A percentile compares a stretch with the other conserved stretches of the same genome.
phyloP scores from a whole-genome alignment of 2,113 vertebrate genomes.

The Cebidichthys violaceus region DNA sequence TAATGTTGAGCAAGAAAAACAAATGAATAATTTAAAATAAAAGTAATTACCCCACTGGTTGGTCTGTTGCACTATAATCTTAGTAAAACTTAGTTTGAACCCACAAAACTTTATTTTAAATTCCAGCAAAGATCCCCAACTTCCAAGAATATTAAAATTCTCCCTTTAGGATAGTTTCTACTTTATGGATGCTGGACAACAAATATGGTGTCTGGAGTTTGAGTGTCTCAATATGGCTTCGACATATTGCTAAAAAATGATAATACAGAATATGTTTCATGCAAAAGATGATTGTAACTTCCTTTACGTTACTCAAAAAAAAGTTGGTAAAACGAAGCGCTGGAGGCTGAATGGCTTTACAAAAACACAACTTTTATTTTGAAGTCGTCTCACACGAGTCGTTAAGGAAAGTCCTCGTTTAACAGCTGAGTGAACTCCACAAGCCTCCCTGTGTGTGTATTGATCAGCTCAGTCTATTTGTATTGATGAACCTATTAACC shows the following conservation, averaged over 20 bases:
- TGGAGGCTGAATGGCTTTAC: neutral
- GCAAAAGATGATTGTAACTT: neutral
- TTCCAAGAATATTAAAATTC: too few species aligned
- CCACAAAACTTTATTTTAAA: neutral
- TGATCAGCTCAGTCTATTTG: slow-evolving; percentile 9
- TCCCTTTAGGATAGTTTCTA: too few species aligned
- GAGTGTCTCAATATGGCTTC: too few species aligned
- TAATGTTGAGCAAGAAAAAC: too few species aligned
- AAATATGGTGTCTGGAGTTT: too few species aligned
- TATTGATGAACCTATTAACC: slow-evolving; percentile 51
- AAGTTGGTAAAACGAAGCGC: neutral
- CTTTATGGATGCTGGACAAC: too few species aligned
- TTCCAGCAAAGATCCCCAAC: neutral
- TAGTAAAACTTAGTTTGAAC: neutral
- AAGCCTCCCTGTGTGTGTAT: slow-evolving; percentile 12
- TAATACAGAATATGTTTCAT: neutral
- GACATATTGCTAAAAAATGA: too few species aligned
- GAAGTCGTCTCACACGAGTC: neutral
- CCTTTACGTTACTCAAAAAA: neutral
- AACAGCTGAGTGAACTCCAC: neutral
- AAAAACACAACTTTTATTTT: neutral
- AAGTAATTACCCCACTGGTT: too few species aligned
- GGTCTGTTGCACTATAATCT: too few species aligned
- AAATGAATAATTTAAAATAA: too few species aligned
- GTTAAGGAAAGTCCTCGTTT: neutral